Conservation (phyloP, 30 jellyfish, hydroid and myxozoan species). For the Chrysaora quinquecirrha region DNA sequence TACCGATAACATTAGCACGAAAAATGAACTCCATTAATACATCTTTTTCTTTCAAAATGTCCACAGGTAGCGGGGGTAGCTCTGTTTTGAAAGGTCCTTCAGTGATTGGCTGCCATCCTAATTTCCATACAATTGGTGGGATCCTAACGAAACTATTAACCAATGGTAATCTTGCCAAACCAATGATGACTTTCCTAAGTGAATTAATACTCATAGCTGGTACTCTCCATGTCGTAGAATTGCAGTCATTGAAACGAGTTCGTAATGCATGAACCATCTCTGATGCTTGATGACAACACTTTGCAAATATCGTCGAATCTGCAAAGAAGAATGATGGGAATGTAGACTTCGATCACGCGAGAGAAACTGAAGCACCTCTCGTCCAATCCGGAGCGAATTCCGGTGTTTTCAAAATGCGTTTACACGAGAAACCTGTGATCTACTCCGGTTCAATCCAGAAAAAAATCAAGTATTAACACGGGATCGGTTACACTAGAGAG, state of each 20-base stretch:
- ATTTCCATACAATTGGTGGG: constrained; percentile 96
- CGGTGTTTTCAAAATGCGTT: no score
- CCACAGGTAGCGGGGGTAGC: constrained; percentile 95
- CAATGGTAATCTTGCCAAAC: constrained; percentile 86
- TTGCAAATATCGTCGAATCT: constrained; percentile 56
- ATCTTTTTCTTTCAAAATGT: constrained; percentile 89
- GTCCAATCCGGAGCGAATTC: no score
- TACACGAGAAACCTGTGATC: no score
- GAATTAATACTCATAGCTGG: constrained; percentile 61
- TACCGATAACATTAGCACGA: constrained; percentile 87
- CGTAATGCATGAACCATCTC: constrained; percentile 83
- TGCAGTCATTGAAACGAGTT: constrained; percentile 26
- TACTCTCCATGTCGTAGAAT: constrained; percentile 19
- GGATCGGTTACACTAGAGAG: no score
- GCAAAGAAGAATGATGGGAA: neutral
- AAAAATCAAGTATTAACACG: no score
- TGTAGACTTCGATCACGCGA: no score
- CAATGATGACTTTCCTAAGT: constrained; percentile 71
- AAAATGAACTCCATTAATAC: constrained; percentile 89
- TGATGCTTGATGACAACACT: constrained; percentile 74
- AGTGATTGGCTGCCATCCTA: constrained; percentile 85
- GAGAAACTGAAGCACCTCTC: no score
- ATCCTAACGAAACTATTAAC: constrained; percentile 87
- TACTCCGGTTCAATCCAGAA: no score
- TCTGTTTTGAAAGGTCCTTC: constrained; percentile 87